Evolutionary conservation across 2,113 vertebrate species (phyloP).

Genomic region (Epinephelus lanceolatus): DNA sequence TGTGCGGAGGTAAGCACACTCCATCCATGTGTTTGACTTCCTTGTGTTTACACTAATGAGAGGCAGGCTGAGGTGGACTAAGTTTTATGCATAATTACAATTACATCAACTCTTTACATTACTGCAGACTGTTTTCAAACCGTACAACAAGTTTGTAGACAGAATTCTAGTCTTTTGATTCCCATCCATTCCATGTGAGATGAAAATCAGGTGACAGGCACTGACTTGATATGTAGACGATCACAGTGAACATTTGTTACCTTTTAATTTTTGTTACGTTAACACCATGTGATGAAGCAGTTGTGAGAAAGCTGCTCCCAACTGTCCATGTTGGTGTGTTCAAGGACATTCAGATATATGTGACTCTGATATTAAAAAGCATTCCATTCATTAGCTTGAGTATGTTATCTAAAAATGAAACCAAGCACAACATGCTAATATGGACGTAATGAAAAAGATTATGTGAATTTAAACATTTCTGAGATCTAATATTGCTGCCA

Average conservation of each 20-base stretch:
- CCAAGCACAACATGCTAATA: neutral
- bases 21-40: neutral
- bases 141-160: neutral
- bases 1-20: constrained; percentile 72
- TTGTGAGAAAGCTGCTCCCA: neutral
- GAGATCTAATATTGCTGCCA: neutral
- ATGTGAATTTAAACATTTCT: no score
- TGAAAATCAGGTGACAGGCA: neutral
- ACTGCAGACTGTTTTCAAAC: neutral
- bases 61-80: neutral
- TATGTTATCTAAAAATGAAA: neutral
- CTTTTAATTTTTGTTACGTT: neutral
- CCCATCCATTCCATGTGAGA: neutral
- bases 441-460: neutral
- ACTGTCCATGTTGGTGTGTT: neutral
- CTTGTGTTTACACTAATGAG: neutral
- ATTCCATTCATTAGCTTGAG: neutral
- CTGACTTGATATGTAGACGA: neutral
- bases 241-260: neutral
- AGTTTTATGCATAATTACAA: neutral
- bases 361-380: neutral
- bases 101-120: neutral
- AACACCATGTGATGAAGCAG: neutral
- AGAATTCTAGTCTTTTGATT: neutral
- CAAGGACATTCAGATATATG: neutral